Evolutionary conservation across 1,140 invertebrate genomes (phyloP), one percentile per base, ranked within the genome.

Genomic region (Drosophila sulfurigaster): DNA sequence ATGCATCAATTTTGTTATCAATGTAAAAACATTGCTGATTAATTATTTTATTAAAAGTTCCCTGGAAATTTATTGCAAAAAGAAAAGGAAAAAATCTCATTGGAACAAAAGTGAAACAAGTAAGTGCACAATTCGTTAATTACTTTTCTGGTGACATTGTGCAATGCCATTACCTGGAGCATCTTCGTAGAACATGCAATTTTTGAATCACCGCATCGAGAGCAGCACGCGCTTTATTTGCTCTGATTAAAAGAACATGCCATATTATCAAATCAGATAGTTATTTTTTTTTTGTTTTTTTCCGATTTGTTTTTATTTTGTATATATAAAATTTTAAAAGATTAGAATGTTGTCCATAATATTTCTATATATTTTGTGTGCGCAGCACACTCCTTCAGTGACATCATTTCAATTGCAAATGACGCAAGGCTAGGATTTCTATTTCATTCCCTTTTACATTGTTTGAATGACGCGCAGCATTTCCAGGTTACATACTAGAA

Each of bases 371-470:
- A 38, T 35, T 35, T 15, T 60, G 10, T 72, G 38, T 75, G 70
- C 65, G 71, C 65, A 59, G 6, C 57, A 68, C 58, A 68, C 78
- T 57, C 69, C 54, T 3, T n/a, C 41, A 25, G 49, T 81, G 78
- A 85, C 72, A 83, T 85, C 75, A 78, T 52, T 28, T 32, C 43
- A 13, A 54, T 60, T 80, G 64, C 51, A 69, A 69, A 85, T 82
- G 73, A 79, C 71, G 70, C 65, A 70, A 71, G 75, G 32, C 63
- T 59, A 45, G 16, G 6, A 16, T 32, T 38, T 54, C 25, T 8
- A 60, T 16, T 52, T 67, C 8, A 65, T 35, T 20, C 28, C 15
- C 11, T 32, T 72, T 38, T 38, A 38, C 35, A 38, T 38, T 38
- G 35, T 10, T 38, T n/a, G 25, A 72, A 79, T 71, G 67, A 58